Conservation (phyloP, 2,888 invertebrate genomes). For the Ypsolopha scabrella region DNA sequence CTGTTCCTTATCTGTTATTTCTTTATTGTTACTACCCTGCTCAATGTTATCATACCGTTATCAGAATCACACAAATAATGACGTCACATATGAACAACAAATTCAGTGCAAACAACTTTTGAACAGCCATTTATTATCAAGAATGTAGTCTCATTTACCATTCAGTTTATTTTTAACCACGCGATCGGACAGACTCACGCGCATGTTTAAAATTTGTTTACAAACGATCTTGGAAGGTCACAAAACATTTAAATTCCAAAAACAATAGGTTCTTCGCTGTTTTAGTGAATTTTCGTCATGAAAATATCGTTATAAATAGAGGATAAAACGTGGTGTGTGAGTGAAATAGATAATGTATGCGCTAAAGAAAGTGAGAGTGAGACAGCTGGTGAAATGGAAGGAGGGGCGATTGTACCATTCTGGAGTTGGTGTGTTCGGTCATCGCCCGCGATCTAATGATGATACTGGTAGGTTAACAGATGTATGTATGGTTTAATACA, state of each 20-base stretch:
- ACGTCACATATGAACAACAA: constrained; percentile 18
- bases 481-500: no score
- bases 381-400: constrained; percentile 32
- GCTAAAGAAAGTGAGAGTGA: constrained; percentile 9
- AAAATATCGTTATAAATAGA: neutral
- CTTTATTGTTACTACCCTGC: no score
- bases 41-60: neutral
- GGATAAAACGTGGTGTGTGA: neutral
- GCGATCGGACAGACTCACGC: constrained; percentile 32
- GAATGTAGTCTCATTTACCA: neutral
- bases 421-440: constrained; percentile 71
- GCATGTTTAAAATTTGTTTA: constrained; percentile 17
- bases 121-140: neutral
- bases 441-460: constrained; percentile 51
- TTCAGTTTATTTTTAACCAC: constrained; percentile 26
- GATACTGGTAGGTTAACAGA: constrained; percentile 38
- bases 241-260: constrained; percentile 22
- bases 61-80: constrained; percentile 11
- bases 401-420: constrained; percentile 59
- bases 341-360: constrained; percentile 5
- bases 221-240: neutral
- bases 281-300: neutral
- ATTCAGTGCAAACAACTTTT: constrained; percentile 10
- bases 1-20: no score
- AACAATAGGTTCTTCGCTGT: constrained; percentile 19